Percentiles rank a stretch among this genome's conserved stretches.
phyloP scores from a whole-genome alignment of 2,888 invertebrate genomes.

The Xanthia icteritia region DNA sequence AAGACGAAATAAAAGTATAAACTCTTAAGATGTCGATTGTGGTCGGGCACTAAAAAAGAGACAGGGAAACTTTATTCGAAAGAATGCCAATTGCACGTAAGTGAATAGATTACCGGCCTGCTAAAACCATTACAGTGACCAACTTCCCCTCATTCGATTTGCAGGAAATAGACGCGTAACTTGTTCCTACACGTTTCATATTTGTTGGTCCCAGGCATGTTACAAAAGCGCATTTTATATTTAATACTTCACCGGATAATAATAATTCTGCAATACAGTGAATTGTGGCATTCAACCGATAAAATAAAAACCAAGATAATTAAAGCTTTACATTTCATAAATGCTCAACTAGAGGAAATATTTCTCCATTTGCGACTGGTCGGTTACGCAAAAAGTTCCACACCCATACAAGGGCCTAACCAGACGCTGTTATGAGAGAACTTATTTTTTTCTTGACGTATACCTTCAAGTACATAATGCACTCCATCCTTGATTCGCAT shows the following conservation, averaged over 20 bases:
- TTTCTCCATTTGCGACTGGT: conserved; percentile 58
- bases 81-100: conserved; percentile 23
- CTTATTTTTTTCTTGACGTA: conserved; percentile 44
- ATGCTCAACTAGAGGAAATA: conserved; percentile 43
- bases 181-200: conserved; percentile 38
- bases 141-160: conserved; percentile 43
- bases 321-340: conserved; percentile 48
- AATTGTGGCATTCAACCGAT: conserved; percentile 34
- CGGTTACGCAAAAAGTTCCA: conserved; percentile 64
- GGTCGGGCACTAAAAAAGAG: conserved; percentile 25
- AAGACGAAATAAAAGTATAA: conserved; percentile 12
- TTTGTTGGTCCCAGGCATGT: conserved; percentile 14
- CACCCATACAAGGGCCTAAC: conserved; percentile 48
- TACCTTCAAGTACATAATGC: conserved; percentile 29
- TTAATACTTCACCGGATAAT: conserved; percentile 25
- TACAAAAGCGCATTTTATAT: conserved; percentile 33
- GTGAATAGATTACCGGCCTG: conserved; percentile 38
- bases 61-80: conserved; percentile 8
- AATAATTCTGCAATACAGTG: conserved; percentile 26
- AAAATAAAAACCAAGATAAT: conserved; percentile 48
- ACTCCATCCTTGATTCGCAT: conserved; percentile 37
- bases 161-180: conserved; percentile 49
- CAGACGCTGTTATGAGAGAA: conserved; percentile 43
- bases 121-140: conserved; percentile 39
- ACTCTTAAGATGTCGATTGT: conserved; percentile 11